Percentiles rank a stretch among this genome's conserved stretches.
These are phyloP conservation scores for Aramus guarauna DNA, from an alignment of 2,113 vertebrate genomes.

Conservation along the genomic window DNA sequence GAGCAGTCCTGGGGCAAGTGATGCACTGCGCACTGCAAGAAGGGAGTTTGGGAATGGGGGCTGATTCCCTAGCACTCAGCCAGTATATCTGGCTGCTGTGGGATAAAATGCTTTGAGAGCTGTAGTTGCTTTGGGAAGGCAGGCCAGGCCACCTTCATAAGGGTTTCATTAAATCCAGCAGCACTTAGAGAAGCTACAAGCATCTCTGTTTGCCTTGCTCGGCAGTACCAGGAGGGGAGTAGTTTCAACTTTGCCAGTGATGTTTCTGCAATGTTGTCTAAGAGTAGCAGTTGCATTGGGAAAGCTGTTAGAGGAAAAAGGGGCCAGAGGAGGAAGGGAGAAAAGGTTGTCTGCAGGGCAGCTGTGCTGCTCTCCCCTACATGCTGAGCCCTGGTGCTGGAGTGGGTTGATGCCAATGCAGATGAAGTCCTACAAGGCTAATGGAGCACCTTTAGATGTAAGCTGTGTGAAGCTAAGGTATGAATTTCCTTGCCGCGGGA, in stretches of 20 bases:
- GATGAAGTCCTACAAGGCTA: not conserved
- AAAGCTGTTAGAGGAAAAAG: not conserved
- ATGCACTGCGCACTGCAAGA: fast-evolving
- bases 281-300: fast-evolving
- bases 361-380: fast-evolving
- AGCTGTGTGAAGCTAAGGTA: not conserved
- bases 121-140: not conserved
- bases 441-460: not conserved
- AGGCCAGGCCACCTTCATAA: not conserved
- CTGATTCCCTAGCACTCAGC: not conserved
- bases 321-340: not conserved
- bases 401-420: not conserved
- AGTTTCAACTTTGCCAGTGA: not conserved
- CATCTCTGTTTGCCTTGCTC: not conserved
- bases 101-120: not conserved
- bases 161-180: slow-evolving; percentile 1
- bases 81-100: not conserved
- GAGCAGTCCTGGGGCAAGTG: fast-evolving
- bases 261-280: not conserved
- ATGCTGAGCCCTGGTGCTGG: not conserved
- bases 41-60: not conserved
- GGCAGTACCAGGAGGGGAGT: not conserved
- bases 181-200: not conserved
- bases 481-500: not conserved
- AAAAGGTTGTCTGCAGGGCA: not conserved